These are phyloP conservation scores for Saimiri boliviensis DNA, from an alignment of 2,113 vertebrate genomes.

Conservation along the genomic window DNA sequence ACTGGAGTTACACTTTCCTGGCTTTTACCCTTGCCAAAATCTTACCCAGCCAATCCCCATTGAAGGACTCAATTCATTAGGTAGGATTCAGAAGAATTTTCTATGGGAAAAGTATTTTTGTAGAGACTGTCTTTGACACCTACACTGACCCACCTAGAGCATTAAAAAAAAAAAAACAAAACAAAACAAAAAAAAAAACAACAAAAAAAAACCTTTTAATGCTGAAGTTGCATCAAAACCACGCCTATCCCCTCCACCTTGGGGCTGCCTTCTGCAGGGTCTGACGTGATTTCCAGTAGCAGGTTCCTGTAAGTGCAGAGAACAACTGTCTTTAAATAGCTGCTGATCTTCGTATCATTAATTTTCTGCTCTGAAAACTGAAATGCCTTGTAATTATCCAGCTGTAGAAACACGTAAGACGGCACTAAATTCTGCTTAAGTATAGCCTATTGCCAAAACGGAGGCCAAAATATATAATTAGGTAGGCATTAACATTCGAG, in stretches of 20 bases:
- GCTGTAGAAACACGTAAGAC: slow-evolving; percentile 78
- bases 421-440: slow-evolving; percentile 83
- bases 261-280: neutral
- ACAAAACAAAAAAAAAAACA: no score
- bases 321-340: slow-evolving; percentile 78
- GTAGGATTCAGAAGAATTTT: neutral
- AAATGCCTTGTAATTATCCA: slow-evolving; percentile 85
- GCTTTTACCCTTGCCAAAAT: neutral
- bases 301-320: slow-evolving; percentile 27
- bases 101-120: neutral
- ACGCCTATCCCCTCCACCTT: neutral
- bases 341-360: slow-evolving; percentile 75
- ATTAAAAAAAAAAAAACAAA: slow-evolving; percentile 13
- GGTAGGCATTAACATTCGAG: slow-evolving; percentile 78
- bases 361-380: slow-evolving; percentile 74
- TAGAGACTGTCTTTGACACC: neutral
- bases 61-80: neutral
- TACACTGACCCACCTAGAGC: neutral
- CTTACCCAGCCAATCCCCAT: neutral
- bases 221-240: neutral
- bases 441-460: slow-evolving; percentile 77
- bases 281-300: slow-evolving; percentile 26
- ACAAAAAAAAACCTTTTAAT: neutral
- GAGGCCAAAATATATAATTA: slow-evolving; percentile 84
- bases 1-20: neutral